Evolutionary conservation across 2,113 vertebrate genomes (phyloP), one percentile per base, ranked within the genome.

Genomic region (Ascaphus truei): DNA sequence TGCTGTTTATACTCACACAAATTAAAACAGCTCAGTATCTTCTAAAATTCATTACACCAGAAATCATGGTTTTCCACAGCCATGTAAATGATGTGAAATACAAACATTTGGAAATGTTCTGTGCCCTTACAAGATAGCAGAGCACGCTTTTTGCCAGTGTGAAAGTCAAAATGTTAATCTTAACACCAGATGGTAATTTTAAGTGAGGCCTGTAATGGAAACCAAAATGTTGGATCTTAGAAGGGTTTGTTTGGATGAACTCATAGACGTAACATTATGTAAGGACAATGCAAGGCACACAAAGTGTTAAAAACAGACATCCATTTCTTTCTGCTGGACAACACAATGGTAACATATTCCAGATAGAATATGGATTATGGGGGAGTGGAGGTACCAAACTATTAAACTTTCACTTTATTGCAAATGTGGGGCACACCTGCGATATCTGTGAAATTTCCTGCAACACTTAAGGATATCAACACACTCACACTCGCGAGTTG

Each of bases 381-480:
- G 73, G 78, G 79, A 79, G 61, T 41, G 74, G 74, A 85, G 68
- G 57, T 73, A 67, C 5, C 29, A 60, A 68, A 69, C 63, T 63
- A 79, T 84, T 85, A 84, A 86, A 80, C 41, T 75, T 75, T 75
- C 64, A 76, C 77, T 79, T 84, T 81, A 83, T 76, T 87, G 79
- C 75, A 77, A 80, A 75, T 10, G 61, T 75, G 77, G 47, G 71
- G 61, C 80, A 78, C 81, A 86, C 85, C 82, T 87, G 79, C 69
- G 79, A 75, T 80, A 77, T 73, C 83, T 84, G 78, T 25, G n/a
- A 83, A 83, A 80, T 72, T 71, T 81, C 79, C 75, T 59, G 34
- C 62, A 59, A 73, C 72, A 79, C 78, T 67, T 68, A 18, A 6
- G 29, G 30, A 75, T 76, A 79, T 65, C 50, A 61, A 52, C 12